Evolutionary conservation across 2,888 invertebrate genomes (phyloP), one percentile per base, ranked within the genome.

Genomic region (Macaria liturata): DNA sequence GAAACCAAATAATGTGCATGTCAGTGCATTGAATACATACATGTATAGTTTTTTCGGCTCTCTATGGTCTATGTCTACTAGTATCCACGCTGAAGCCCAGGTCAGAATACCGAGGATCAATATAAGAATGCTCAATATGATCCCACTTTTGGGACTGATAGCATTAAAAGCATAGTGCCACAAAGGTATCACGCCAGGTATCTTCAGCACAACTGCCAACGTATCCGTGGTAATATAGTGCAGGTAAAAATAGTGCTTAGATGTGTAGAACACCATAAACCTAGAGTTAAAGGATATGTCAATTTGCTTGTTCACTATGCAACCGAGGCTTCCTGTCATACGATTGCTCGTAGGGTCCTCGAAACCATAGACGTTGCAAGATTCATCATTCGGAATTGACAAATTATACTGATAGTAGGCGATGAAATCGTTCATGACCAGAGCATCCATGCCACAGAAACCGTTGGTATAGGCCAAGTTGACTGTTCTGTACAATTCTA

Each of bases 281-380:
- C 84, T 73, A 3, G 85, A 81, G 65, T 84, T 83, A 40, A 85
- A 85, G 0, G 85, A 84, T 55, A 85, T 71, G 46, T 85, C 84
- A 31, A 81, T 76, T 65, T 4, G 69, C 59, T 3, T 68, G 62
- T 9, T 75, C 37, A 1, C 9, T 31, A 83, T 61, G 47, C 78
- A 73, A 2, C 77, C 78, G 9, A 85, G 70, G 51, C 74, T 76
- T 0, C 83, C 83, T 3, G 69, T 73, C 3, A 62, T 54, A 3
- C 54, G 32, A 4, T 62, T 51, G 3, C 72, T 69, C 3, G 67
- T 52, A 1, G 43, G 46, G 0, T 54, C 42, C 6, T 55, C 63
- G 37, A 72, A 79, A 0, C 84, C 83, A 46, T 74, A 83, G 32
- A 32, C 58, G 31, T 65, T 42, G 49, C 70, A 72, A 4, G 53